These are phyloP conservation scores for Heptranchias perlo DNA, from an alignment of 2,113 vertebrate species.

Conservation along the genomic window DNA sequence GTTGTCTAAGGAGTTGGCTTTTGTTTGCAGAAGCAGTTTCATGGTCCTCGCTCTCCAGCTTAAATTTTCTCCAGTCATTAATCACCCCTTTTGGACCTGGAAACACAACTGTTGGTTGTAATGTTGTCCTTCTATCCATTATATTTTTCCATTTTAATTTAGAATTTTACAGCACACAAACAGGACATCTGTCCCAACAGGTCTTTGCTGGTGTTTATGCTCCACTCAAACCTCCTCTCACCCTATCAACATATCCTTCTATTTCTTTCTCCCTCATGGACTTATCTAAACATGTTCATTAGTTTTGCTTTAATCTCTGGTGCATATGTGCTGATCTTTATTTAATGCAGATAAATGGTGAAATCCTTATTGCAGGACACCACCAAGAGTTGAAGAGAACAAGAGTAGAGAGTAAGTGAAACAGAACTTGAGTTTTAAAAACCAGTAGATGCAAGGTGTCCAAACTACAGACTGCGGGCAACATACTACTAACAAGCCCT, in stretches of 20 bases:
- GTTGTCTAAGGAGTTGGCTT: slow-evolving; percentile 83
- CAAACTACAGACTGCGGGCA: neutral
- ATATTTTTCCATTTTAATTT: no score
- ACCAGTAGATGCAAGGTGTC: neutral
- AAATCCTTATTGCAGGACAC: neutral
- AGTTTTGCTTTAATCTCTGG: neutral
- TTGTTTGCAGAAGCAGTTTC: slow-evolving; percentile 70
- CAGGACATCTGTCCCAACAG: neutral
- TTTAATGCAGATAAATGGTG: neutral
- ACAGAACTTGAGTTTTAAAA: neutral
- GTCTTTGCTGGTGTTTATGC: neutral
- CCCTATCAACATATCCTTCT: neutral
- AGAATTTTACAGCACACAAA: neutral
- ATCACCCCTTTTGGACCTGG: slow-evolving; percentile 96
- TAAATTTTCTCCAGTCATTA: slow-evolving; percentile 95
- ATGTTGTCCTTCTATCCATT: neutral
- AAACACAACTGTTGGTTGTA: slow-evolving; percentile 38
- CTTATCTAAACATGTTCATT: neutral
- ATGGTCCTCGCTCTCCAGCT: slow-evolving; percentile 82
- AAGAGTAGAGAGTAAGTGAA: neutral
- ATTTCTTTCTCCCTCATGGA: neutral
- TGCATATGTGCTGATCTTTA: neutral
- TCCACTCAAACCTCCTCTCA: neutral
- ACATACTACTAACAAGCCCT: neutral
- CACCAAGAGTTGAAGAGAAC: neutral